These are phyloP conservation scores for Sesamia nonagrioides DNA, from an alignment of 1,140 invertebrate species.

Conservation along the genomic window DNA sequence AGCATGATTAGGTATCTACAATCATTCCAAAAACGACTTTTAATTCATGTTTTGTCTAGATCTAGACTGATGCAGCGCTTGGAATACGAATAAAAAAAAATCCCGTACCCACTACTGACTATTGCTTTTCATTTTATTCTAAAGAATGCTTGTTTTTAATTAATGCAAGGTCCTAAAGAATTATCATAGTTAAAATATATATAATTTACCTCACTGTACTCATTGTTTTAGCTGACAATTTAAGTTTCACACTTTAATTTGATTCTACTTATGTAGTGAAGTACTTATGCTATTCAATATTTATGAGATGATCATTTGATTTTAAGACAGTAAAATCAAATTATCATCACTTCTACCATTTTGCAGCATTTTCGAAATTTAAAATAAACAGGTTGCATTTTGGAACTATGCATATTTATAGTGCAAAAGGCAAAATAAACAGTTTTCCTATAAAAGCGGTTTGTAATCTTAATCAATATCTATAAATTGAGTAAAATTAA, in stretches of 20 bases:
- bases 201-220: not conserved
- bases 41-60: not conserved
- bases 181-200: not conserved
- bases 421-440: no score
- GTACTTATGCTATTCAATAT: not conserved
- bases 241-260: not conserved
- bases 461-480: no score
- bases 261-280: not conserved
- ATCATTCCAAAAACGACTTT: slow-evolving; percentile 4
- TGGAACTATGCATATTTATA: no score
- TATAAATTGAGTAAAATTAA: no score
- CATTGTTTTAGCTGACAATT: not conserved
- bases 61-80: not conserved
- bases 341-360: not conserved
- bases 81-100: not conserved
- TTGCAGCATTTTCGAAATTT: not conserved
- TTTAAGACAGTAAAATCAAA: no score
- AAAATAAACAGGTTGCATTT: not conserved
- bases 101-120: not conserved
- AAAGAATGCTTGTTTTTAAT: not conserved
- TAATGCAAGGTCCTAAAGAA: not conserved
- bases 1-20: slow-evolving; percentile 6
- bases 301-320: not conserved
- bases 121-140: slow-evolving; percentile 8
- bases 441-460: no score